These are phyloP conservation scores for Arothron firmamentum DNA, from an alignment of 2,113 vertebrate genomes.

Conservation along the genomic window DNA sequence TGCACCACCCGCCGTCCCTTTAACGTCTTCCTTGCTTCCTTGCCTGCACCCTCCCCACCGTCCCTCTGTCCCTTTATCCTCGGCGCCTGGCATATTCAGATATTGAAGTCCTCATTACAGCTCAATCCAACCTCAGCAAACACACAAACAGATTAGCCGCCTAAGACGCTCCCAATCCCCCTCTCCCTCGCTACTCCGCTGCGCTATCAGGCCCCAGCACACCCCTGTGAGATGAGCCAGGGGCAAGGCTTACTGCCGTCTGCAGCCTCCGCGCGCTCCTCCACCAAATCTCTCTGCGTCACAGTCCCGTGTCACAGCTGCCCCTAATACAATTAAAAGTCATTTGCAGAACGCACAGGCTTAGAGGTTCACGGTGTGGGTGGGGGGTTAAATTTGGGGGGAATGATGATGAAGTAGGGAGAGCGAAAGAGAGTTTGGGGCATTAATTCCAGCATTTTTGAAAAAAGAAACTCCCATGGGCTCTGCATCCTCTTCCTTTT, in stretches of 20 bases:
- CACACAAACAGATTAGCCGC: slow-evolving; percentile 84
- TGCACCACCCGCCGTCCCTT: slow-evolving; percentile 45
- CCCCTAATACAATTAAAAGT: slow-evolving; percentile 84
- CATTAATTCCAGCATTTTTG: slow-evolving; percentile 52
- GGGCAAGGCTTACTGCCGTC: slow-evolving; percentile 78
- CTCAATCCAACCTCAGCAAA: slow-evolving; percentile 84
- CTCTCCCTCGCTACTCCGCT: slow-evolving; percentile 70
- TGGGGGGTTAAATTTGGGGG: slow-evolving; percentile 41
- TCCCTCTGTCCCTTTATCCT: slow-evolving; percentile 71
- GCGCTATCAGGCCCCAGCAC: slow-evolving; percentile 79
- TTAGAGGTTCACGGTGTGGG: slow-evolving; percentile 71
- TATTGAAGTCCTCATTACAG: slow-evolving; percentile 82
- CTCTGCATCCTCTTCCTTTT: slow-evolving; percentile 25
- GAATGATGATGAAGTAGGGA: background rate
- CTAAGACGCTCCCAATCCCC: slow-evolving; percentile 81
- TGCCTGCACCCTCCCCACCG: slow-evolving; percentile 21
- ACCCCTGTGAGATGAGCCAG: slow-evolving; percentile 80
- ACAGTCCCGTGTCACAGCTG: slow-evolving; percentile 78
- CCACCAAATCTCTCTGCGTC: slow-evolving; percentile 72
- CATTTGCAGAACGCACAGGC: slow-evolving; percentile 76
- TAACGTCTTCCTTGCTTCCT: slow-evolving; percentile 57
- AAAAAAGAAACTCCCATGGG: slow-evolving; percentile 35
- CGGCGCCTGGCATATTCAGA: slow-evolving; percentile 81
- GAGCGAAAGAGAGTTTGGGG: slow-evolving; percentile 19
- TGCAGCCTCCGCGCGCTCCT: slow-evolving; percentile 68